Evolutionary conservation across 1,140 invertebrate genomes (phyloP).

Genomic region (Dryas iulia): DNA sequence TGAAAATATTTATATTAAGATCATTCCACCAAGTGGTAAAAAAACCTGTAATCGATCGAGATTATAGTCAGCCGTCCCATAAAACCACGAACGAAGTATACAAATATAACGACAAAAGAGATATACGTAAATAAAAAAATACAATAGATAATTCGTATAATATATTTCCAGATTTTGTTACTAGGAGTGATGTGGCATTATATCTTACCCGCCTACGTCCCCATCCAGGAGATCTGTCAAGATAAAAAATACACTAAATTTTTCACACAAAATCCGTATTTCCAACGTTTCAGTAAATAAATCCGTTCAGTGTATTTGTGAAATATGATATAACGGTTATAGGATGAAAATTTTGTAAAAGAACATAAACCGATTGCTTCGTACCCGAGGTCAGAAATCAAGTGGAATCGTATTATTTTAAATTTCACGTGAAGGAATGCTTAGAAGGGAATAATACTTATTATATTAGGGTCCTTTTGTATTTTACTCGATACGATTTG

Average conservation of each 20-base stretch:
- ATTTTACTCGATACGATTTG: constrained; percentile 25
- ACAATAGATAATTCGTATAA: too few species aligned
- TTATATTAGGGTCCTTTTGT: constrained; percentile 38
- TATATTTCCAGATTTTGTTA: too few species aligned
- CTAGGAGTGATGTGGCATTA: too few species aligned
- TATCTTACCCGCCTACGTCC: too few species aligned
- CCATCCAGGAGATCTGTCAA: too few species aligned
- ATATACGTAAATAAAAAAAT: too few species aligned
- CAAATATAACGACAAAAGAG: too few species aligned
- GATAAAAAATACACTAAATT: neutral
- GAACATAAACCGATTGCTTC: constrained; percentile 22
- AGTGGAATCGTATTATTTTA: constrained; percentile 45
- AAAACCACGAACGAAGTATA: too few species aligned
- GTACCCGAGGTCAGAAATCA: constrained; percentile 41
- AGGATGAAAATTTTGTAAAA: constrained; percentile 21
- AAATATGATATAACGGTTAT: constrained; percentile 5
- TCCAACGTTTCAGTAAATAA: neutral
- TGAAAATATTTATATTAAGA: too few species aligned
- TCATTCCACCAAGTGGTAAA: too few species aligned
- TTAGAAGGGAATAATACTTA: constrained; percentile 34
- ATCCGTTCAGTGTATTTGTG: neutral
- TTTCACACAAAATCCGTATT: neutral
- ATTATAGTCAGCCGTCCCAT: too few species aligned
- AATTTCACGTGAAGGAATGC: constrained; percentile 33
- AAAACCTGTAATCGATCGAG: too few species aligned